Evolutionary conservation across 2,888 invertebrate genomes (phyloP), one percentile per base, ranked within the genome.

Genomic region (Callimorpha dominula): DNA sequence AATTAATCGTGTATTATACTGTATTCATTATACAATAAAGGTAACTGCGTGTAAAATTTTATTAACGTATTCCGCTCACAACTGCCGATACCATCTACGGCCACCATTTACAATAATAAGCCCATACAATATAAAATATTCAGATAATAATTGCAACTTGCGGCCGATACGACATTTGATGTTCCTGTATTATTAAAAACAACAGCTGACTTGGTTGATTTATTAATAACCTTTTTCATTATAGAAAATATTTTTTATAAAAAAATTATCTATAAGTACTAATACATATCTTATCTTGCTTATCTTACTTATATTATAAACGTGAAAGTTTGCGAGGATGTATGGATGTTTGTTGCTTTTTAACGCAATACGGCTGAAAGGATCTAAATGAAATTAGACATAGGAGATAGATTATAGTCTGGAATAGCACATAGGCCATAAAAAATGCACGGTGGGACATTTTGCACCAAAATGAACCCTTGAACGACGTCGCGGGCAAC

Each of bases 11-110:
- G 0, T 31, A 9, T 14, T 49, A 81, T 64, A 73, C n/a, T 70
- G 65, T 62, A 54, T 76, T 64, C 40, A 66, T 70, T 77, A 64
- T 17, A 50, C 63, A 74, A 69, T 70, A 52, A 67, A 71, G 42
- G 75, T 68, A 20, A 67, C 68, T 60, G 66, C 63, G 50, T 70
- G 60, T 72, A 71, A 73, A 75, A 67, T 68, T 72, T 71, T 57
- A 74, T 68, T 76, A 74, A 77, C 67, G 68, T 73, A 80, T 80
- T 83, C 75, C n/a, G 66, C 50, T 65, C 78, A 79, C 77, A 76
- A 74, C 68, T 70, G 64, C 57, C 31, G 82, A 80, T 83, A 76
- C 70, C 70, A 80, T 80, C 71, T 78, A 81, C 52, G 74, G 77
- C 60, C 46, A 43, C 65, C 76, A 73, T 80, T 80, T 66, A 75